Conservation (phyloP, 2,797 vertebrate species). For the Hippopotamyrus pictus region DNA sequence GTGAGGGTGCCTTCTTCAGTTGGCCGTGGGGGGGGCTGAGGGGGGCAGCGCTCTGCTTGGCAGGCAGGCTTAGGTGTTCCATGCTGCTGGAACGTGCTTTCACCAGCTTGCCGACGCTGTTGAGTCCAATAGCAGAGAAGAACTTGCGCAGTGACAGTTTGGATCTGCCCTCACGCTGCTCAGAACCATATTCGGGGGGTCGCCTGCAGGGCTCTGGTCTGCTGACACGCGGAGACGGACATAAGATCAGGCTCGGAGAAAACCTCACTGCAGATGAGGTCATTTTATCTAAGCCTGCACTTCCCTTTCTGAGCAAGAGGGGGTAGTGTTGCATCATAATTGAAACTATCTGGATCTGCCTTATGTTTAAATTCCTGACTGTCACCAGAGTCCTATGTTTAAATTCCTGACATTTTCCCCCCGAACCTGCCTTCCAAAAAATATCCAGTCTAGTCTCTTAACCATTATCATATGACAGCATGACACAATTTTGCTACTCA, state of each 20-base stretch:
- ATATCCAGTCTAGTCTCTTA: neutral
- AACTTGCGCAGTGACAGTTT: slow-evolving; percentile 69
- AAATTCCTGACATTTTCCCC: neutral
- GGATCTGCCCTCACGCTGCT: slow-evolving; percentile 51
- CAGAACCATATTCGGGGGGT: neutral
- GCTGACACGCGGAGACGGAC: neutral
- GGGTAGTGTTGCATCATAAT: slow-evolving; percentile 23
- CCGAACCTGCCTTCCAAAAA: neutral
- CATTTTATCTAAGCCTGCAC: neutral
- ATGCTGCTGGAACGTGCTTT: slow-evolving; percentile 71
- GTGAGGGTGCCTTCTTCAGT: slow-evolving; percentile 67
- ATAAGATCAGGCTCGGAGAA: neutral
- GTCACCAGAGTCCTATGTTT: neutral
- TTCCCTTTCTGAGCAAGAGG: slow-evolving; percentile 27
- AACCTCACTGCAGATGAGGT: neutral
- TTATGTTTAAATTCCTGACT: neutral
- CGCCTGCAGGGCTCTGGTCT: neutral
- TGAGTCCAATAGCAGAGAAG: slow-evolving; percentile 70
- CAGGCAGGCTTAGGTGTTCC: slow-evolving; percentile 61
- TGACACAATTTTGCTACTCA: slow-evolving; percentile 35
- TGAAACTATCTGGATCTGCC: neutral
- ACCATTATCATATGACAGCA: neutral
- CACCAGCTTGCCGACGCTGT: slow-evolving; percentile 64
- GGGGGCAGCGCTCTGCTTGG: slow-evolving; percentile 46
- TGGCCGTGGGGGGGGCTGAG: slow-evolving; percentile 55